Base-by-base conservation (phyloP, 2,113 vertebrate genomes). In the Daphoenositta chrysoptera region DNA sequence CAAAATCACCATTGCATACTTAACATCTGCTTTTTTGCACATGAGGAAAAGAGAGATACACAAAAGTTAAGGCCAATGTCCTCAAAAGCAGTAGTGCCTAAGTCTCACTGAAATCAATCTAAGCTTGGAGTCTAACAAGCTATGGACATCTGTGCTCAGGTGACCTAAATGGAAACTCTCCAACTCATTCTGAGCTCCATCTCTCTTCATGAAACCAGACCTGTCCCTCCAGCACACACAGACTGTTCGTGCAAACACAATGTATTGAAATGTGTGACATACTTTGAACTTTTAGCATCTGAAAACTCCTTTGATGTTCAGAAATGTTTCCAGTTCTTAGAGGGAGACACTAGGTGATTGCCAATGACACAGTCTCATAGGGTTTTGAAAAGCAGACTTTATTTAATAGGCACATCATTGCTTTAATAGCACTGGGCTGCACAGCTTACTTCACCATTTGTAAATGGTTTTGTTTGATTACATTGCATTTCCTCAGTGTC, bases 351-450 rank as follows among this genome's bases (percentile, higher is more conserved):
- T 42, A n/a, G 28, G 60, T 75, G 50, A 33, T 93, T 94, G 50
- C 24, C 78, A 91, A 90, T 2, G 15, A 93, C 65, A 83, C 77
- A 97, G 56, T 54, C 82, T 86, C 68, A 22, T 93, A 84, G 79
- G 53, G 76, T 92, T 90, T 93, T 89, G 95, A 95, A 92, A 96
- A 96, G 96, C 89, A 97, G 95, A 94, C 87, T 86, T 92, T 92
- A 96, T 91, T 96, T 78, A 86, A 90, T 50, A 97, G 93, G 93
- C 94, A 97, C 93, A 63, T 96, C 30, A 58, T 91, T 93, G 89
- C 93, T 97, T 97, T 95, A 92, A 94, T 93, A 87, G 66, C 87
- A 96, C 96, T 88, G 95, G 66, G 83, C 92, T 94, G 95, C 94
- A 97, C 87, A 96, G 91, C 85, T 97, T 9, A 15, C 78, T 58